Evolutionary conservation across 2,888 invertebrate species (phyloP).

Genomic region (Philopedon plagiatum): DNA sequence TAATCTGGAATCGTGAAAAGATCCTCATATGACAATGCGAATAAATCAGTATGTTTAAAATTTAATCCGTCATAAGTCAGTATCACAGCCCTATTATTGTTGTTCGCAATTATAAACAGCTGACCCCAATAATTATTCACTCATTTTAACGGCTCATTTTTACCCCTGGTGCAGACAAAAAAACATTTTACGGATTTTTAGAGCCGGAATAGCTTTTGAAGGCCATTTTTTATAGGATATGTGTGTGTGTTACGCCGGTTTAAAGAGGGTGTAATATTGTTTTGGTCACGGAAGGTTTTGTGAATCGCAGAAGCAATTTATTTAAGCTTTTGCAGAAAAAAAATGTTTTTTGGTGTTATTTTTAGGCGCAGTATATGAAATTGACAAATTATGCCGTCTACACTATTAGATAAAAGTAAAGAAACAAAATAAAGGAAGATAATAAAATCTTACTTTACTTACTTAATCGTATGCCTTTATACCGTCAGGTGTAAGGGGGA

Average conservation of each 20-base stretch:
- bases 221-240: constrained; percentile 15
- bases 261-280: constrained; percentile 25
- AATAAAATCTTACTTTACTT: too few species aligned
- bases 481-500: too few species aligned
- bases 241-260: constrained; percentile 13
- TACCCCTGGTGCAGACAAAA: constrained; percentile 8
- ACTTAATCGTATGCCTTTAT: too few species aligned
- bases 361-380: too few species aligned
- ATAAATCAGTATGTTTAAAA: background rate
- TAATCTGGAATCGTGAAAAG: too few species aligned
- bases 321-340: background rate
- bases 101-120: background rate
- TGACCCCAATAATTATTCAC: constrained; percentile 12
- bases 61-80: background rate
- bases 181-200: constrained; percentile 10
- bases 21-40: too few species aligned
- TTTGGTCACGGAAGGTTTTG: constrained; percentile 18
- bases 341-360: background rate
- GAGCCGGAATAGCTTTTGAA: constrained; percentile 8
- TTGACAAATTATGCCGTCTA: too few species aligned
- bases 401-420: too few species aligned
- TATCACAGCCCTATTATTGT: background rate
- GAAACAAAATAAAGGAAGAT: too few species aligned
- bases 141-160: constrained; percentile 1
- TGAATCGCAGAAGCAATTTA: background rate